Evolutionary conservation across 2,113 vertebrate genomes (phyloP), one percentile per base, ranked within the genome.

Genomic region (Pavo muticus): DNA sequence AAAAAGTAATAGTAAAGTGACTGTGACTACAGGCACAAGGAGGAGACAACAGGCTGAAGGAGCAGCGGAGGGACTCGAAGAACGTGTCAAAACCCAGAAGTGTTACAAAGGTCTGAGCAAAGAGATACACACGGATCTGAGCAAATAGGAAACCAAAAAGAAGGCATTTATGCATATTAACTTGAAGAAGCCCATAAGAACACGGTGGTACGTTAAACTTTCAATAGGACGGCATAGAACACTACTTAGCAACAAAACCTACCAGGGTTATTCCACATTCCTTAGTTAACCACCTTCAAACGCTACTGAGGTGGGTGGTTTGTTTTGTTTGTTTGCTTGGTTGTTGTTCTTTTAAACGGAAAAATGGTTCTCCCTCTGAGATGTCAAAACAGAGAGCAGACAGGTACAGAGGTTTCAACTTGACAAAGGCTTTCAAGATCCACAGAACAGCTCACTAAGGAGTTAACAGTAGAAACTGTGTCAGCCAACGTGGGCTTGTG

Each of bases 251-350:
- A 82, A 47, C 25, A 68, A 52, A 61, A 90, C 35, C 21, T 67
- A 10, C 12, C 42, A 52, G 32, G 18, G 18, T 52, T 61, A 72
- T 24, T 60, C 48, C 91, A 61, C 24, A 57, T 18, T 32, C 52
- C 2, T 30, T 59, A 90, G 10, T 30, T 56, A 83, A 67, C 10
- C 21, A 24, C 25, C 35, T 75, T 50, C 35, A 84, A 68, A 71
- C 23, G 32, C 42, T 37, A 40, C 1, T 11, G 27, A 54, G 0
- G 0, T 3, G 4, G 23, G 19, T 21, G 56, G 11, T 30, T 54
- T 10, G 24, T 25, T 11, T 32, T 21, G 12, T 15, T n/a, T 42
- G 59, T 45, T 47, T 59, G 52, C 52, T 30, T 54, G 52, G 9
- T 30, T 30, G 54, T 56, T 56, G 9, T 30, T 56, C 11, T 56